Conservation (phyloP, 2,888 invertebrate species). For the Drosophila colorata region DNA sequence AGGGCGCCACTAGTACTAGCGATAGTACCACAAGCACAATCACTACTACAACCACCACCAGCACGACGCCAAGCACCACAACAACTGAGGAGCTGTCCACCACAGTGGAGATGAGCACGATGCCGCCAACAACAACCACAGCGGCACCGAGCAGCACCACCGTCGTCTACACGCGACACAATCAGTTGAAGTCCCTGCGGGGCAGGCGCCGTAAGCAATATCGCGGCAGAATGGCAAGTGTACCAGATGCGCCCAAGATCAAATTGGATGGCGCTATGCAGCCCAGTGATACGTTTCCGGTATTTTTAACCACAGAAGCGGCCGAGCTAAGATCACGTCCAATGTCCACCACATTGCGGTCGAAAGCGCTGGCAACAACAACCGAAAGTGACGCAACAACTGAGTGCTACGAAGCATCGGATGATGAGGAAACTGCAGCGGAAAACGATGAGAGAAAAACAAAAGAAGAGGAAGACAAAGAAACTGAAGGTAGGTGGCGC, state of each 20-base stretch:
- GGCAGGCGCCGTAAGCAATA: slow-evolving; percentile 5
- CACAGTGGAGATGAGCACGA: slow-evolving; percentile 4
- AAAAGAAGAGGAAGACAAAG: not conserved
- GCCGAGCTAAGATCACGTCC: slow-evolving; percentile 22
- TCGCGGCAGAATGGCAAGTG: slow-evolving; percentile 20
- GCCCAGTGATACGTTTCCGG: slow-evolving; percentile 57
- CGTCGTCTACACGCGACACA: not conserved
- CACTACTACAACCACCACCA: not conserved
- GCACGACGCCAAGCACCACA: slow-evolving; percentile 1
- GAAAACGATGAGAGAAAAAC: slow-evolving; percentile 15
- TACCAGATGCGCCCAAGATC: slow-evolving; percentile 61
- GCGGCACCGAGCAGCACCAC: not conserved
- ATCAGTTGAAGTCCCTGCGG: slow-evolving; percentile 27
- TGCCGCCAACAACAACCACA: slow-evolving; percentile 7
- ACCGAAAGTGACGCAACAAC: slow-evolving; percentile 11
- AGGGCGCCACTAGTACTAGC: slow-evolving; percentile 1
- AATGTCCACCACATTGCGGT: slow-evolving; percentile 15
- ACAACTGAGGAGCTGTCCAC: slow-evolving; percentile 18
- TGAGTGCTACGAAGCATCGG: slow-evolving; percentile 34
- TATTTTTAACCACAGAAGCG: slow-evolving; percentile 36
- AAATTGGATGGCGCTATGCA: slow-evolving; percentile 55
- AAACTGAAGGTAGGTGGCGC: slow-evolving; percentile 45
- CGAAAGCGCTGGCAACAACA: slow-evolving; percentile 30
- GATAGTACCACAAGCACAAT: not conserved
- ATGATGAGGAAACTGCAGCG: slow-evolving; percentile 12